These are phyloP conservation scores for Blastobasis lacticolella DNA, from an alignment of 2,888 invertebrate genomes.

Conservation along the genomic window DNA sequence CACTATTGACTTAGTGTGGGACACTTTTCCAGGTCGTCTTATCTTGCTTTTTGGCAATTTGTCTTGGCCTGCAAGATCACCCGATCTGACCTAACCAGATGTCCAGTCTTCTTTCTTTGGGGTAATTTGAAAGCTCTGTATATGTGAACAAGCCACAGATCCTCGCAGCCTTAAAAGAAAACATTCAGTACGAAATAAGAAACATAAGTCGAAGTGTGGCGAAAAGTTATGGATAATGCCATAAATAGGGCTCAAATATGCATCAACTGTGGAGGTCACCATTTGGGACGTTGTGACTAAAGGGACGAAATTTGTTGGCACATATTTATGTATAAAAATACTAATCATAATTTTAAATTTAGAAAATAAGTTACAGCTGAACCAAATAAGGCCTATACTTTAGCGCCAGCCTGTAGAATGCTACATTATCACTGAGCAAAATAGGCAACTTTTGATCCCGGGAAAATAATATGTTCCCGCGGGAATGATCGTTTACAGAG, in stretches of 20 bases:
- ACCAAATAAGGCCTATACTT: too few relatives aligned
- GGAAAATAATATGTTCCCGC: too few relatives aligned
- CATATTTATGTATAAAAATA: too few relatives aligned
- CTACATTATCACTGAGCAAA: too few relatives aligned
- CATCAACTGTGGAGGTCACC: background rate
- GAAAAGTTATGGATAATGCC: background rate
- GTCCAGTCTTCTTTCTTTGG: constrained; percentile 4
- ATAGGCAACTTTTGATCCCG: too few relatives aligned
- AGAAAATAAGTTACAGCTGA: too few relatives aligned
- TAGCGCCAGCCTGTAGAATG: too few relatives aligned
- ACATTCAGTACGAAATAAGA: constrained; percentile 1
- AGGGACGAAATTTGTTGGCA: too few relatives aligned
- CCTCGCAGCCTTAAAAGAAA: constrained; percentile 3
- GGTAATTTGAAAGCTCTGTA: constrained; percentile 7
- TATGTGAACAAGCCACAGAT: constrained; percentile 8
- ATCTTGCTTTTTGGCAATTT: constrained; percentile 8
- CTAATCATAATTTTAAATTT: too few relatives aligned
- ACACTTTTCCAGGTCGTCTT: constrained; percentile 2
- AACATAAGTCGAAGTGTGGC: constrained; percentile 2
- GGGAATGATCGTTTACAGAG: too few relatives aligned
- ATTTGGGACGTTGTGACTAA: too few relatives aligned
- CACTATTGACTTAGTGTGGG: background rate
- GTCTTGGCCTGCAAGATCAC: constrained; percentile 9
- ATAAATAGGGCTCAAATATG: background rate
- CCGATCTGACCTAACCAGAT: constrained; percentile 6